Conservation (phyloP, 2,888 invertebrate species). For the Agrotis ipsilon region DNA sequence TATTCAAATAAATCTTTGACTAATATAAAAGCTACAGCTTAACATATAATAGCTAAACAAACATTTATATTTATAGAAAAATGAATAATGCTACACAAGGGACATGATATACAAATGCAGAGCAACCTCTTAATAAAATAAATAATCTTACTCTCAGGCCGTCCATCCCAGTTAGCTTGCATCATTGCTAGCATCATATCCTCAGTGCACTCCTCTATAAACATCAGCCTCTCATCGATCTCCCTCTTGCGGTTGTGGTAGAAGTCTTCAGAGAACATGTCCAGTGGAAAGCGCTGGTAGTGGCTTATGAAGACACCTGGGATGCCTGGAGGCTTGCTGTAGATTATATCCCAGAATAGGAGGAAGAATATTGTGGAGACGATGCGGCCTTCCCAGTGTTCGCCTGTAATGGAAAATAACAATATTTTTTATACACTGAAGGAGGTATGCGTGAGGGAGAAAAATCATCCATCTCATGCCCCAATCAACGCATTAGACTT, state of each 20-base stretch:
- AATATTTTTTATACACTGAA: no score
- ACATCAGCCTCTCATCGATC: constrained; percentile 85
- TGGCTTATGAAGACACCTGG: constrained; percentile 92
- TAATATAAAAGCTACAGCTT: no score
- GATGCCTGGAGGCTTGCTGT: constrained; percentile 84
- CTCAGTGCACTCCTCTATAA: constrained; percentile 71
- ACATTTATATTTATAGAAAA: no score
- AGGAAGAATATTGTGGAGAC: constrained; percentile 92
- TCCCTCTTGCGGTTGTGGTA: constrained; percentile 91
- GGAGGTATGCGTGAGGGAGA: no score
- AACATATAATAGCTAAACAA: no score
- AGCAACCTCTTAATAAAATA: not conserved
- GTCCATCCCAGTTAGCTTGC: constrained; percentile 84
- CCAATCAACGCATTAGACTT: no score
- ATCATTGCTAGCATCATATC: constrained; percentile 86
- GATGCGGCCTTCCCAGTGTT: constrained; percentile 94
- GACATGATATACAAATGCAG: no score
- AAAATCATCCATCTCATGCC: no score
- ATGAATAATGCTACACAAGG: no score
- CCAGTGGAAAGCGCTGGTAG: constrained; percentile 94
- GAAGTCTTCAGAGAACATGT: constrained; percentile 93
- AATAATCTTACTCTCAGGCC: constrained; percentile 78
- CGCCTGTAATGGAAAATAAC: constrained; percentile 84
- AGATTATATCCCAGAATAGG: constrained; percentile 95
- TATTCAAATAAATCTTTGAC: no score